These are phyloP conservation scores for Cheirogaleus major DNA, from an alignment of 2,797 vertebrate genomes.

Conservation along the genomic window DNA sequence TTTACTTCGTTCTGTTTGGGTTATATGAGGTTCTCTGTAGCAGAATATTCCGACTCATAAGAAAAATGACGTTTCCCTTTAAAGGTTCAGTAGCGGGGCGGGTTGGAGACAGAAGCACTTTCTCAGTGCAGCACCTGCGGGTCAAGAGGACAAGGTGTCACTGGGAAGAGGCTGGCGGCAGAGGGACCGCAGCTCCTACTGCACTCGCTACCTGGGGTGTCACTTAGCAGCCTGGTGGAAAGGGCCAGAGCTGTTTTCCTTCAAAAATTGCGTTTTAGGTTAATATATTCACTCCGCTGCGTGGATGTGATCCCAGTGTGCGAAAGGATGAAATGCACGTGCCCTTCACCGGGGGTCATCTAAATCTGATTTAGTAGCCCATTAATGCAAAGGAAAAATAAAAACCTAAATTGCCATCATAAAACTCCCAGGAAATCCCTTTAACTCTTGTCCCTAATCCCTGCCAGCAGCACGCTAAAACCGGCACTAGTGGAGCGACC, in stretches of 20 bases:
- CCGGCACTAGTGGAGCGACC: accelerated
- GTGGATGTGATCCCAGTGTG: accelerated
- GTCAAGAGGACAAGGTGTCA: accelerated
- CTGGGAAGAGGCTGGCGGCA: no score
- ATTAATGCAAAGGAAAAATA: background rate
- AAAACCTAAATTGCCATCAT: background rate
- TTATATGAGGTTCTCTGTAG: background rate
- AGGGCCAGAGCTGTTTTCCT: background rate
- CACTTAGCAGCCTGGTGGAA: background rate
- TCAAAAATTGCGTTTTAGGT: background rate
- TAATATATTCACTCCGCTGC: background rate
- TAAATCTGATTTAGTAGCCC: background rate
- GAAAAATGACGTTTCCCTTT: background rate
- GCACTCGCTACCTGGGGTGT: no score
- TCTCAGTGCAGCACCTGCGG: accelerated
- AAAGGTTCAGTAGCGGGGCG: background rate
- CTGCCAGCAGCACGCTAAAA: background rate
- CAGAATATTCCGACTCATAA: background rate
- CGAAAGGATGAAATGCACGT: background rate
- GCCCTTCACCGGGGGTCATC: background rate
- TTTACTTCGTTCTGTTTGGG: background rate
- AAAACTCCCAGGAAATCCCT: background rate
- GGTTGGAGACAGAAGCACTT: background rate
- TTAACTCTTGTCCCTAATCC: background rate
- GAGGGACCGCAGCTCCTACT: no score